These are phyloP conservation scores for Camponotus floridanus DNA, from an alignment of 1,140 invertebrate species.

Conservation along the genomic window DNA sequence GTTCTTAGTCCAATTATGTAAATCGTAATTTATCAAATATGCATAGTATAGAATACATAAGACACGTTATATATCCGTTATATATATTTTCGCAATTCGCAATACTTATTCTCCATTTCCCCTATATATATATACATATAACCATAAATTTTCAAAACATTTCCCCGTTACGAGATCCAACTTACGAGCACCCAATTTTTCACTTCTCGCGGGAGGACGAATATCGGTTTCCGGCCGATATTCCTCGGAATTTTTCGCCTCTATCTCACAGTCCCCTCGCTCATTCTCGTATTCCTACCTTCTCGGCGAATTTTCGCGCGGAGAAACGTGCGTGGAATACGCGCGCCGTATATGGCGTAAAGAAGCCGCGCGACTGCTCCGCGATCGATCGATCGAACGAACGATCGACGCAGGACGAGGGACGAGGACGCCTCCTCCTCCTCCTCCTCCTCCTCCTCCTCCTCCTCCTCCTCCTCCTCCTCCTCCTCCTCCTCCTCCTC, in stretches of 20 bases:
- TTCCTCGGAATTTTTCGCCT: background rate
- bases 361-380: constrained; percentile 44
- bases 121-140: too few species aligned
- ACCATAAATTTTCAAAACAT: background rate
- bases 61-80: background rate
- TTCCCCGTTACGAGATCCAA: background rate
- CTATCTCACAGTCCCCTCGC: background rate
- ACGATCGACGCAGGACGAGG: background rate
- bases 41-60: background rate
- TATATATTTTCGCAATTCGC: background rate
- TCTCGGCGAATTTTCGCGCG: background rate
- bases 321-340: background rate
- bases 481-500: background rate
- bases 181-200: background rate
- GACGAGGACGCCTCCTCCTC: background rate
- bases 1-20: too few species aligned
- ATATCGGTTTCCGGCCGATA: background rate
- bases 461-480: background rate
- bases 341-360: background rate
- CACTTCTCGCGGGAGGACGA: background rate
- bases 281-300: constrained; percentile 5
- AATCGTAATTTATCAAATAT: too few species aligned
- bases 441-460: background rate
- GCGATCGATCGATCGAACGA: constrained; percentile 57
- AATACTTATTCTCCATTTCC: background rate